Evolutionary conservation across 1,140 invertebrate genomes (phyloP), one percentile per base, ranked within the genome.

Genomic region (Lethrus apterus): DNA sequence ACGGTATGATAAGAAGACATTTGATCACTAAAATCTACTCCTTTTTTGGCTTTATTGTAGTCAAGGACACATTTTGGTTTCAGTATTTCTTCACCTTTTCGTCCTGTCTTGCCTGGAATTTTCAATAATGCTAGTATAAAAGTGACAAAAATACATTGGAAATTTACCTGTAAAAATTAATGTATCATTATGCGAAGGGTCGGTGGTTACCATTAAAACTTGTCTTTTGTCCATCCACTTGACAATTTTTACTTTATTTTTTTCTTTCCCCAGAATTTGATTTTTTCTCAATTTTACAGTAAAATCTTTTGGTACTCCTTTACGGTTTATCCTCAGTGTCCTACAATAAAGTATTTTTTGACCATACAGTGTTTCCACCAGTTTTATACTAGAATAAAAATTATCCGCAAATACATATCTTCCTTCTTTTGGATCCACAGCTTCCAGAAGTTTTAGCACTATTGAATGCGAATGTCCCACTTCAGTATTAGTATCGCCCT

Each of bases 391-490:
- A 8, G 63, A 70, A 46, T 71, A 70, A 40, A 55, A 71, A 51
- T 70, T 70, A 42, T 71, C 66, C 1, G 63, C 60, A 29, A 57
- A 57, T 5, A 72, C 21, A 11, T 59, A 53, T 44, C 66, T 58
- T n/a, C 61, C 62, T 36, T 48, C 54, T 52, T 62, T 29, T 20
- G 65, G 48, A 44, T n/a, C n/a, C n/a, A 65, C 36, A 35, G n/a
- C 20, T 15, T 10, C 14, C 9, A 14, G 15, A 8, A 34, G 15
- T 13, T 34, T n/a, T 8, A 34, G 14, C 8, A 34, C 32, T 13
- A 34, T 14, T 13, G n/a, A 8, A 15, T 10, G 8, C n/a, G 32
- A 8, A 34, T 13, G n/a, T n/a, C n/a, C 54, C 57, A 7, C 64
- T 8, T 24, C 10, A 8, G 23, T n/a, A 9, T 13, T 23, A 21